phyloP scores from a whole-genome alignment of 2,797 vertebrate species.

The Phrynocephalus guinanensis region DNA sequence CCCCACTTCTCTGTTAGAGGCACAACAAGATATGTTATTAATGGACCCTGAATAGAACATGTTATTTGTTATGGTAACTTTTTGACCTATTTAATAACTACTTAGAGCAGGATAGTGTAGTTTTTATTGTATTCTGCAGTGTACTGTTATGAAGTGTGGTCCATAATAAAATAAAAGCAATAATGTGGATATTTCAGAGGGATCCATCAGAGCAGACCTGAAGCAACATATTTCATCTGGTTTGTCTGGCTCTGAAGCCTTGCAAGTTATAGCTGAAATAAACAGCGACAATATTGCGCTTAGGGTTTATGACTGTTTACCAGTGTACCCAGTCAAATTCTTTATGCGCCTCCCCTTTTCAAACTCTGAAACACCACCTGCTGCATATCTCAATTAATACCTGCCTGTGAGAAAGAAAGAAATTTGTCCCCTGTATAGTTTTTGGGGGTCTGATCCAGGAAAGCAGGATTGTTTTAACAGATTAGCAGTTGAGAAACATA shows the following conservation, averaged over 20 bases:
- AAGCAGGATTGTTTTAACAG: constrained; percentile 56
- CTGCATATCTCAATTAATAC: constrained; percentile 71
- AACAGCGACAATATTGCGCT: constrained; percentile 90
- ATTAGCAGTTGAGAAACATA: constrained; percentile 33
- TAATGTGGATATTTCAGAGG: constrained; percentile 91
- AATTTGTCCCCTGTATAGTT: constrained; percentile 53
- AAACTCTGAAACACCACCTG: constrained; percentile 36
- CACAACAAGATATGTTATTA: constrained; percentile 79
- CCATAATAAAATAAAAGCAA: constrained; percentile 95
- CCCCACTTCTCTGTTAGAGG: constrained; percentile 68
- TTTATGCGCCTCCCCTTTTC: constrained; percentile 71
- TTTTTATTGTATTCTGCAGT: constrained; percentile 79
- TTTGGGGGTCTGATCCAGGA: constrained; percentile 25
- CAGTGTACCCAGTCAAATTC: constrained; percentile 66
- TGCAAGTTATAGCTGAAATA: constrained; percentile 92
- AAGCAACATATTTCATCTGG: constrained; percentile 81
- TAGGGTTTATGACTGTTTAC: constrained; percentile 88
- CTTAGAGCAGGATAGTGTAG: constrained; percentile 71
- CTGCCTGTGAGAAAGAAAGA: constrained; percentile 57
- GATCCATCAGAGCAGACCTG: constrained; percentile 83
- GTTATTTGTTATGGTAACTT: constrained; percentile 82
- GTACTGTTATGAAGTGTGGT: constrained; percentile 85
- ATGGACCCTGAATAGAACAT: constrained; percentile 70
- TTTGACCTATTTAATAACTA: constrained; percentile 83
- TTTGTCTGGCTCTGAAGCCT: constrained; percentile 80